Evolutionary conservation across 1,140 invertebrate genomes (phyloP).

Genomic region (Berghia stephanieae): DNA sequence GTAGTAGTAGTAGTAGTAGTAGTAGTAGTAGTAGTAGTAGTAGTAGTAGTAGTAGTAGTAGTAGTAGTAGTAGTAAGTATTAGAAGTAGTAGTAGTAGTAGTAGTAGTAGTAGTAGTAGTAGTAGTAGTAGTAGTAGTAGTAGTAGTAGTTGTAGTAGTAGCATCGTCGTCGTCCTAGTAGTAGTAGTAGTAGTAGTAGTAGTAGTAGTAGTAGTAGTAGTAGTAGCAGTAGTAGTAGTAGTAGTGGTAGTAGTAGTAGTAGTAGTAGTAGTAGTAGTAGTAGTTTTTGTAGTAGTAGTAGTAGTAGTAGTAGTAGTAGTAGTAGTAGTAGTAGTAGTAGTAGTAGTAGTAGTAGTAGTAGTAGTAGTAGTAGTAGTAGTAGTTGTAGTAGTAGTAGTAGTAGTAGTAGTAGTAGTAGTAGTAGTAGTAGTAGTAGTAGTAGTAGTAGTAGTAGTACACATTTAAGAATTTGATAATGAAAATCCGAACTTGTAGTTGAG

Average conservation of each 20-base stretch:
- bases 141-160: too few species aligned
- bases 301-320: constrained; percentile 7
- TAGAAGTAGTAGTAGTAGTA: too few species aligned
- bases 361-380: constrained; percentile 1
- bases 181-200: too few species aligned
- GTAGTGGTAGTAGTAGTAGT: constrained; percentile 21
- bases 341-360: constrained; percentile 14
- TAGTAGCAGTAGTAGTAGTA: constrained; percentile 18
- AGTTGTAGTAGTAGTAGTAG: constrained; percentile 14
- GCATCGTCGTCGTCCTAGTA: too few species aligned
- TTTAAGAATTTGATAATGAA: not conserved
- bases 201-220: not conserved
- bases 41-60: too few species aligned
- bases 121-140: too few species aligned
- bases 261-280: constrained; percentile 19
- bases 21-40: too few species aligned
- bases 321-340: constrained; percentile 22
- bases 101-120: too few species aligned
- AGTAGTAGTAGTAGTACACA: constrained; percentile 13
- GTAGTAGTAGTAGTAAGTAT: too few species aligned
- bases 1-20: too few species aligned
- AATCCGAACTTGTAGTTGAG: too few species aligned
- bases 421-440: constrained; percentile 19
- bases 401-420: constrained; percentile 11
- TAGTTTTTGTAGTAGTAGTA: constrained; percentile 11